Conservation (phyloP, 1,140 invertebrate genomes). For the Chymomyza costata region DNA sequence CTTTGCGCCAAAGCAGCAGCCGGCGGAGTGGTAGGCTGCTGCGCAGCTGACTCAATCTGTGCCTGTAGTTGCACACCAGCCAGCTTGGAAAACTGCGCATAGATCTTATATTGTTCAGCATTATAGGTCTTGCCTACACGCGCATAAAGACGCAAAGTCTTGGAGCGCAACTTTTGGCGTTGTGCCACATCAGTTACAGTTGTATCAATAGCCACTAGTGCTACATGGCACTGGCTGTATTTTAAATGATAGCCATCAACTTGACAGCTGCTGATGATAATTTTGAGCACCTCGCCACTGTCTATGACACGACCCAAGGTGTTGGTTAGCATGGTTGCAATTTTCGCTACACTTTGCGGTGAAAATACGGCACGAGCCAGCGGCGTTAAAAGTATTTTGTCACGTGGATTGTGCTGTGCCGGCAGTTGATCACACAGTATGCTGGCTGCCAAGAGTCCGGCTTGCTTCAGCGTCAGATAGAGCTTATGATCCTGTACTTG, state of each 20-base stretch:
- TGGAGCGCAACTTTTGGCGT: constrained; percentile 26
- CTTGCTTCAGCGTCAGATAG: constrained; percentile 48
- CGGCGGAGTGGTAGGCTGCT: too few species aligned
- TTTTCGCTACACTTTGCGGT: constrained; percentile 32
- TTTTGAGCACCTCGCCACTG: constrained; percentile 23
- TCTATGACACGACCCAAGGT: constrained; percentile 1
- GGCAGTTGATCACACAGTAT: constrained; percentile 27
- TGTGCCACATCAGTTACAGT: neutral
- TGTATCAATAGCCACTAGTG: constrained; percentile 38
- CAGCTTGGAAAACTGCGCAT: constrained; percentile 30
- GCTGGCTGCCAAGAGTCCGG: constrained; percentile 35
- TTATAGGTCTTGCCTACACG: constrained; percentile 30
- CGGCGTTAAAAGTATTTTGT: constrained; percentile 46
- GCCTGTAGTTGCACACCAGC: too few species aligned
- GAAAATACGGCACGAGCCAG: constrained; percentile 38
- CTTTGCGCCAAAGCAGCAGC: too few species aligned
- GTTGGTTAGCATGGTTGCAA: constrained; percentile 17
- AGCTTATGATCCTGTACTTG: constrained; percentile 29
- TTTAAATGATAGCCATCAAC: constrained; percentile 39
- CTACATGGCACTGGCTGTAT: constrained; percentile 34
- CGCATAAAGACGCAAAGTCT: constrained; percentile 23
- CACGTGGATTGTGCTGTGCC: constrained; percentile 12
- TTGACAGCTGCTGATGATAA: constrained; percentile 46
- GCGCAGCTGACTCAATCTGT: too few species aligned
- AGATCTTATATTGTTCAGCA: constrained; percentile 26